phyloP scores from a whole-genome alignment of 2,797 vertebrate genomes.

The Otolemur crassicaudatus region DNA sequence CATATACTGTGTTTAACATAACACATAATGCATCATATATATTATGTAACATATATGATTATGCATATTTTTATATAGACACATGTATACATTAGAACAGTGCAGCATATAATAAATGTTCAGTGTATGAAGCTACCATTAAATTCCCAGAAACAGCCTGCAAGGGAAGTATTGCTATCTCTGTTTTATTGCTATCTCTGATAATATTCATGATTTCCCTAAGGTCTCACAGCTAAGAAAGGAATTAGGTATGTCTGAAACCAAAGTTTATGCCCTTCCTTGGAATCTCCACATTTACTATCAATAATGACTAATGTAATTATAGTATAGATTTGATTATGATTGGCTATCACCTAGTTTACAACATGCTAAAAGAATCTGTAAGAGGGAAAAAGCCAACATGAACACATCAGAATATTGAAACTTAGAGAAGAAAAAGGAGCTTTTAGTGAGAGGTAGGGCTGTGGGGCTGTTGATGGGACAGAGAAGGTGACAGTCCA shows the following conservation, averaged over 20 bases:
- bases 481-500: rapidly evolving
- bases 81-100: neutral
- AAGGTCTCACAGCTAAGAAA: neutral
- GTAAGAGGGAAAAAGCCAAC: neutral
- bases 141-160: neutral
- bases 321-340: neutral
- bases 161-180: neutral
- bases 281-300: neutral
- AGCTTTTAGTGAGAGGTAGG: neutral
- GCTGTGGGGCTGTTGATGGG: neutral
- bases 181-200: neutral
- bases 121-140: neutral
- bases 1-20: neutral
- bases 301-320: neutral
- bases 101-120: neutral
- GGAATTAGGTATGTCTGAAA: neutral
- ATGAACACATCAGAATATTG: neutral
- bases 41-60: neutral
- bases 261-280: neutral
- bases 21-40: neutral
- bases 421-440: neutral
- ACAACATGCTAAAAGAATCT: neutral
- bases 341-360: neutral
- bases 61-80: neutral
- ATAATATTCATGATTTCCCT: neutral